Conservation (phyloP, 2,797 vertebrate species). For the Channa striata region DNA sequence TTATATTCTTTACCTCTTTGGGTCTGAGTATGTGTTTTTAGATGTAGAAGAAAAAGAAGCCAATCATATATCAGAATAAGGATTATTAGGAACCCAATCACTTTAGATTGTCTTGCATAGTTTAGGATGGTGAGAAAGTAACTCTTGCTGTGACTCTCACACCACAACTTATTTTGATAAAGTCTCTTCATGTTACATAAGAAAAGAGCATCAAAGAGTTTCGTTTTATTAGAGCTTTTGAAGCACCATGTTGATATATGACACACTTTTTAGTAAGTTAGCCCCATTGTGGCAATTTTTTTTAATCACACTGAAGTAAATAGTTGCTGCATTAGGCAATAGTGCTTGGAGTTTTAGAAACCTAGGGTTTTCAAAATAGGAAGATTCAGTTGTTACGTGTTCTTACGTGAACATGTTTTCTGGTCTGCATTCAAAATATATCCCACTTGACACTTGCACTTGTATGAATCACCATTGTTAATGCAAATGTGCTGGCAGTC, state of each 20-base stretch:
- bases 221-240: too few species aligned
- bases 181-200: too few species aligned
- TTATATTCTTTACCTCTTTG: too few species aligned
- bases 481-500: slow-evolving; percentile 85
- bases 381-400: neutral
- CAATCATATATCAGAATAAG: too few species aligned
- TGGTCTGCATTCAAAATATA: slow-evolving; percentile 81
- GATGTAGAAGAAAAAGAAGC: too few species aligned
- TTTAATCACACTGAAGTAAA: neutral
- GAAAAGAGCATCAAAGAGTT: too few species aligned
- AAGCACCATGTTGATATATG: neutral
- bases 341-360: too few species aligned
- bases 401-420: slow-evolving; percentile 84
- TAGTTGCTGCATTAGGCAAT: neutral
- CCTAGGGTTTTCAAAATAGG: neutral
- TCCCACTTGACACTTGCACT: slow-evolving; percentile 82
- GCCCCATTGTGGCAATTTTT: slow-evolving; percentile 6
- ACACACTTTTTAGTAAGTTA: neutral
- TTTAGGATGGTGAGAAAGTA: slow-evolving; percentile 7
- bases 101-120: slow-evolving; percentile 9
- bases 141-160: too few species aligned
- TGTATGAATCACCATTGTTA: slow-evolving; percentile 67
- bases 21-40: too few species aligned
- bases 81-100: too few species aligned
- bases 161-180: too few species aligned